Percentiles rank a stretch among this genome's conserved stretches.
Conservation (phyloP, 1,140 invertebrate genomes). For the Palaemon carinicauda region DNA sequence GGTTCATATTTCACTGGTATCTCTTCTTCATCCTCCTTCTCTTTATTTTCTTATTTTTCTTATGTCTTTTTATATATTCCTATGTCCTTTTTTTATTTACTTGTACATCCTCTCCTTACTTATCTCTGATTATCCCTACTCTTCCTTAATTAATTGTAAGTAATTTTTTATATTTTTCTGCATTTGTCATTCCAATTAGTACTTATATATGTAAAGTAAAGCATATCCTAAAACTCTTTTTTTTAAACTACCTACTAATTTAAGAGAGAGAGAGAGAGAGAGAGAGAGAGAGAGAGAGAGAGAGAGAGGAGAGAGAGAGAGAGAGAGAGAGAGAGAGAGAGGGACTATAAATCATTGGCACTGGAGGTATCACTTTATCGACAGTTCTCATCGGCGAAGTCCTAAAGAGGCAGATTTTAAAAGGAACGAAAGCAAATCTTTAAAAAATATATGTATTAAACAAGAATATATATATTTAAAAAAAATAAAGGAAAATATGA, state of each 20-base stretch:
- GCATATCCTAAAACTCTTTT: background rate
- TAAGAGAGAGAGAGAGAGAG: background rate
- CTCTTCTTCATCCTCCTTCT: constrained; percentile 8
- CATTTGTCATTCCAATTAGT: background rate
- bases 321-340: constrained; percentile 26
- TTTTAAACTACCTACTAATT: background rate
- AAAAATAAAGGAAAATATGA: background rate
- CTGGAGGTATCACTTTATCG: too few relatives aligned
- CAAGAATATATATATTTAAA: background rate
- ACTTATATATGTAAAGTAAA: background rate
- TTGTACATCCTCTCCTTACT: constrained; percentile 63
- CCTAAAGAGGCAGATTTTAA: background rate
- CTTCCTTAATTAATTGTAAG: constrained; percentile 61
- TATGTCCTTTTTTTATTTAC: background rate
- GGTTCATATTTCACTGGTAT: constrained; percentile 49
- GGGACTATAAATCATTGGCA: background rate
- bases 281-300: constrained; percentile 25
- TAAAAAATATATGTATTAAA: background rate
- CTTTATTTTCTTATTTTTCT: background rate
- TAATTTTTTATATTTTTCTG: background rate
- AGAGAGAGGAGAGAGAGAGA: background rate
- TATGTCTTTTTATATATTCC: background rate
- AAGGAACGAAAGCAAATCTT: background rate
- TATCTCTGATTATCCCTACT: constrained; percentile 68
- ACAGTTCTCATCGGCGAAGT: background rate